These are phyloP conservation scores for Vanessa tameamea DNA, from an alignment of 1,140 invertebrate genomes.

Conservation along the genomic window DNA sequence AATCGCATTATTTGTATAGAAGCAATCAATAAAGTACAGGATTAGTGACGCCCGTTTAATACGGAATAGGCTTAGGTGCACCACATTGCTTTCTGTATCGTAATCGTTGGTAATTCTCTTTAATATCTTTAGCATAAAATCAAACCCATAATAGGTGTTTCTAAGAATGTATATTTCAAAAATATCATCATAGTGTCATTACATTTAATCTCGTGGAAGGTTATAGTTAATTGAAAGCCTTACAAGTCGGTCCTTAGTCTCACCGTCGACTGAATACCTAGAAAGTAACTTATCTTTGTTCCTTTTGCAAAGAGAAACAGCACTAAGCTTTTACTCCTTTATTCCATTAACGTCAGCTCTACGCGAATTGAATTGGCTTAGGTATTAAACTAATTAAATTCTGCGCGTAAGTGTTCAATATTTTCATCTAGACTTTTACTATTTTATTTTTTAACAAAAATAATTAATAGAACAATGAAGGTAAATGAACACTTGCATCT, in stretches of 20 bases:
- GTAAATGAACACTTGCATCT: not conserved
- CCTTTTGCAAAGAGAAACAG: conserved; percentile 42
- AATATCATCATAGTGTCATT: not conserved
- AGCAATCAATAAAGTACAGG: conserved; percentile 62
- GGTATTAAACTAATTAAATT: conserved; percentile 53
- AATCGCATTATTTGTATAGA: conserved; percentile 63
- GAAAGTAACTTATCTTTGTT: conserved; percentile 38
- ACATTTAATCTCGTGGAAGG: not conserved
- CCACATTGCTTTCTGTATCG: conserved; percentile 15
- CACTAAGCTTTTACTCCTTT: conserved; percentile 69
- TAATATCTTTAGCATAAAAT: too few relatives aligned
- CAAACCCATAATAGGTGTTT: too few relatives aligned
- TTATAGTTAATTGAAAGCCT: conserved; percentile 30
- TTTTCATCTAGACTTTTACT: not conserved
- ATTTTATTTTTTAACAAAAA: not conserved
- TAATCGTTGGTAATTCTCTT: conserved; percentile 5
- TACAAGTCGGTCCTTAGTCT: conserved; percentile 27
- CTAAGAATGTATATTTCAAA: not conserved
- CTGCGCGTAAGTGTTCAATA: conserved; percentile 14
- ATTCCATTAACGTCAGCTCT: conserved; percentile 52
- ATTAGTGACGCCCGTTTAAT: conserved; percentile 52
- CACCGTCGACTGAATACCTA: conserved; percentile 30
- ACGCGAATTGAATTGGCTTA: conserved; percentile 31
- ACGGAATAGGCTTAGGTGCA: conserved; percentile 18
- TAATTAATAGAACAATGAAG: not conserved